Evolutionary conservation across 2,797 vertebrate species (phyloP).

Genomic region (Periparus ater): DNA sequence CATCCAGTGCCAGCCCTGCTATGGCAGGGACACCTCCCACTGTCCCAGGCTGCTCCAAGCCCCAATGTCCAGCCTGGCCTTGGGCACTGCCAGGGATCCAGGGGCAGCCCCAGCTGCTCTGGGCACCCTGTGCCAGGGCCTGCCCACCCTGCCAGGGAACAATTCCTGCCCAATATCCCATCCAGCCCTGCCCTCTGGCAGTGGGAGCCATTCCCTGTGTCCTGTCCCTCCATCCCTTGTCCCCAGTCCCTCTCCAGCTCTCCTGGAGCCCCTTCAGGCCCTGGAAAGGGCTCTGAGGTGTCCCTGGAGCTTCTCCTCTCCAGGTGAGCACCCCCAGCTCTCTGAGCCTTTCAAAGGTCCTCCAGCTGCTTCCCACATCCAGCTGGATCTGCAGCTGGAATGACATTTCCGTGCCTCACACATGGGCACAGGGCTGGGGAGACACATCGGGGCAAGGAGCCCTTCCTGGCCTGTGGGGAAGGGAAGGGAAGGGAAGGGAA

Average conservation of each 20-base stretch:
- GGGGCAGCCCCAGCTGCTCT: background rate
- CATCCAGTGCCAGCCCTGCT: background rate
- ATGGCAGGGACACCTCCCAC: background rate
- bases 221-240: background rate
- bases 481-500: background rate
- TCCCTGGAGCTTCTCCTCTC: background rate
- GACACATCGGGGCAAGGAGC: background rate
- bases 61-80: background rate
- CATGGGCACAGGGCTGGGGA: accelerated
- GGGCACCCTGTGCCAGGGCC: background rate
- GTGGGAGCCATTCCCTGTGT: background rate
- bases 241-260: background rate
- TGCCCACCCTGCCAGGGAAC: background rate
- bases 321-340: background rate
- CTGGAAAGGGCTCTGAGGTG: background rate
- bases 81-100: background rate
- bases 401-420: background rate
- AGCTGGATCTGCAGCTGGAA: background rate
- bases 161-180: background rate
- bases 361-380: background rate
- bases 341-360: background rate
- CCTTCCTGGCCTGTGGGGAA: background rate
- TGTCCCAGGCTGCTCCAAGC: background rate
- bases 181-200: background rate
- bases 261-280: background rate